Percentiles rank a stretch among this genome's conserved stretches.
phyloP scores from a whole-genome alignment of 1,140 invertebrate species.

The Drosophila malerkotliana region DNA sequence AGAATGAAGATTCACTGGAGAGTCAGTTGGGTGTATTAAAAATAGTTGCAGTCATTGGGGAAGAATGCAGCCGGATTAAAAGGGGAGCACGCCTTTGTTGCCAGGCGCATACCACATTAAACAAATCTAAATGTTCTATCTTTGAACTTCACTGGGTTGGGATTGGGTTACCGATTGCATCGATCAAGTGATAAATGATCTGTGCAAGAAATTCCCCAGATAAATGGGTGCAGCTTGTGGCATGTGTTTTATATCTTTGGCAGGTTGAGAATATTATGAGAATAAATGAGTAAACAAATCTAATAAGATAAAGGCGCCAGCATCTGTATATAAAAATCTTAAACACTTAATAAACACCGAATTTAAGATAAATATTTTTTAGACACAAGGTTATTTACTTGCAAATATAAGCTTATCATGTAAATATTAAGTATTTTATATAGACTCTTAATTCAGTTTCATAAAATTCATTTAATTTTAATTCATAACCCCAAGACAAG shows the following conservation, averaged over 20 bases:
- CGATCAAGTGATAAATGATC: slow-evolving; percentile 40
- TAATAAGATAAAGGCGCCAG: slow-evolving; percentile 16
- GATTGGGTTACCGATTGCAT: slow-evolving; percentile 31
- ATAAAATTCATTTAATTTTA: not conserved
- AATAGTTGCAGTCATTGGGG: slow-evolving; percentile 62
- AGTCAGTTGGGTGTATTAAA: slow-evolving; percentile 33
- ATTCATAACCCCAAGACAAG: not conserved
- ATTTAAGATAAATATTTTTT: not conserved
- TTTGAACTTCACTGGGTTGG: slow-evolving; percentile 36
- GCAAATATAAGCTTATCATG: too few species aligned
- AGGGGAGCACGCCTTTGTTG: slow-evolving; percentile 49
- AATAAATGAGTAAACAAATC: slow-evolving; percentile 22
- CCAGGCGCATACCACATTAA: slow-evolving; percentile 23
- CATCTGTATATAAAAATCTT: not conserved
- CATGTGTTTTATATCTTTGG: slow-evolving; percentile 26
- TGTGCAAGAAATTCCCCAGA: slow-evolving; percentile 26
- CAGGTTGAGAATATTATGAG: slow-evolving; percentile 21
- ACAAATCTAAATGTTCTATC: slow-evolving; percentile 25
- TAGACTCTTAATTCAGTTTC: not conserved
- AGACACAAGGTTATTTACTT: too few species aligned
- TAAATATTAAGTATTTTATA: not conserved
- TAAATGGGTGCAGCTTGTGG: slow-evolving; percentile 11
- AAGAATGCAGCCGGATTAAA: slow-evolving; percentile 49
- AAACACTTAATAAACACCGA: not conserved
- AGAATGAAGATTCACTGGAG: not conserved